These are phyloP conservation scores for Erethizon dorsatum DNA, from an alignment of 2,797 vertebrate genomes.

Conservation along the genomic window DNA sequence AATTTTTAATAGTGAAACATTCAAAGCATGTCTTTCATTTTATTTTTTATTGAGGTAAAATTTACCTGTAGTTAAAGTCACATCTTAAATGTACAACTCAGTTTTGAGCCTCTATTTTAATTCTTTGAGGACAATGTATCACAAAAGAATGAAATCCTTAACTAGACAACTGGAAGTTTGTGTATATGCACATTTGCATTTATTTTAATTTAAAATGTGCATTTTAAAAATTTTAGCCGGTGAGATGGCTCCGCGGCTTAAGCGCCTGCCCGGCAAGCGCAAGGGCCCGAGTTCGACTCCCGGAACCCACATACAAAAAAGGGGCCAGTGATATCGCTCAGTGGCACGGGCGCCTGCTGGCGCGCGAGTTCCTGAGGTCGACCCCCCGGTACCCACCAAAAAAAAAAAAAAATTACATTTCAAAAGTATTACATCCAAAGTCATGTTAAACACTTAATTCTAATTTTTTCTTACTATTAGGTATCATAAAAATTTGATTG, in stretches of 20 bases:
- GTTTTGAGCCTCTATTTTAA: slow-evolving; percentile 31
- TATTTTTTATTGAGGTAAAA: slow-evolving; percentile 47
- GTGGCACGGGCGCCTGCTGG: too few relatives aligned
- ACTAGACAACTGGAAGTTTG: slow-evolving; percentile 36
- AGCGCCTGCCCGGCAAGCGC: too few relatives aligned
- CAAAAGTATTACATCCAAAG: slow-evolving; percentile 19
- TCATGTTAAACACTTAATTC: slow-evolving; percentile 24
- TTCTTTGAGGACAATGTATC: slow-evolving; percentile 66
- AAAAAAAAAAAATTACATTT: background rate
- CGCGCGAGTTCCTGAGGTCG: too few relatives aligned
- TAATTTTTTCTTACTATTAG: slow-evolving; percentile 87
- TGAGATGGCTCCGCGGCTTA: too few relatives aligned
- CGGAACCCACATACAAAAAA: too few relatives aligned
- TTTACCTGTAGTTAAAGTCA: background rate
- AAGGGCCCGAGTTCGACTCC: too few relatives aligned
- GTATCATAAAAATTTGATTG: slow-evolving; percentile 94
- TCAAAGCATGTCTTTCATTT: slow-evolving; percentile 39
- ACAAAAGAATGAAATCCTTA: slow-evolving; percentile 52
- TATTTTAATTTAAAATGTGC: slow-evolving; percentile 59
- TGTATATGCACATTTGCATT: slow-evolving; percentile 30
- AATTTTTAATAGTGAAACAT: slow-evolving; percentile 56
- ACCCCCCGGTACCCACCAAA: too few relatives aligned
- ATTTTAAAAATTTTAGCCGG: background rate
- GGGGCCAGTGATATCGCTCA: too few relatives aligned
- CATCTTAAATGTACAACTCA: slow-evolving; percentile 50